Conservation (phyloP, 2,888 invertebrate genomes). For the Agrilus biguttatus region DNA sequence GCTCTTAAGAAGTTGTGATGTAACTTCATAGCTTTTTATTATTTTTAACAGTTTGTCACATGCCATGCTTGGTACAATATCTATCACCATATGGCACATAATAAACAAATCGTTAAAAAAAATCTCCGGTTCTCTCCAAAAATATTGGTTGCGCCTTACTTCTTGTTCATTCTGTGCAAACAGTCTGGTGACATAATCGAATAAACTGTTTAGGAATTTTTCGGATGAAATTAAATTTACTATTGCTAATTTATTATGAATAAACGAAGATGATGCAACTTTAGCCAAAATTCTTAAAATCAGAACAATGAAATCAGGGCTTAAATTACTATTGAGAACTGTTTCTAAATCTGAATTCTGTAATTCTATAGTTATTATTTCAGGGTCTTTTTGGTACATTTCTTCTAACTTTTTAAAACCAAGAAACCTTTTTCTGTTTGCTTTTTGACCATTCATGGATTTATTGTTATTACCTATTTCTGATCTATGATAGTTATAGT, state of each 20-base stretch:
- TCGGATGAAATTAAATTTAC: slow-evolving; percentile 10
- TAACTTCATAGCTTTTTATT: slow-evolving; percentile 15
- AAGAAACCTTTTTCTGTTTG: slow-evolving; percentile 1
- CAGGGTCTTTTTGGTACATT: slow-evolving; percentile 29
- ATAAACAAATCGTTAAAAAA: slow-evolving; percentile 16
- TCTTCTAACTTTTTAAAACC: slow-evolving; percentile 34
- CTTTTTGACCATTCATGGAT: not conserved
- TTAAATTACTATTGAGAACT: not conserved
- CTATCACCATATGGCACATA: slow-evolving; percentile 25
- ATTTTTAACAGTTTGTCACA: slow-evolving; percentile 17
- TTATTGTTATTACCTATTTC: no score
- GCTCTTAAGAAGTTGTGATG: slow-evolving; percentile 12
- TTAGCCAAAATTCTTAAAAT: slow-evolving; percentile 32
- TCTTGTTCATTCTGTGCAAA: slow-evolving; percentile 8
- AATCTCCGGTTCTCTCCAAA: slow-evolving; percentile 12
- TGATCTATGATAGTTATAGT: no score
- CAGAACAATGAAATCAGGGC: slow-evolving; percentile 33
- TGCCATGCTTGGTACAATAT: slow-evolving; percentile 19
- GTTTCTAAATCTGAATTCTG: no score
- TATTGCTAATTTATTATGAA: slow-evolving; percentile 10
- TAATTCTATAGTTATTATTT: slow-evolving; percentile 31
- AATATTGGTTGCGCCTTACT: slow-evolving; percentile 10
- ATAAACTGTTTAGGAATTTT: slow-evolving; percentile 13
- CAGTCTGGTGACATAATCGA: slow-evolving; percentile 12
- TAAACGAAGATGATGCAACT: slow-evolving; percentile 23